Percentiles rank a stretch among this genome's conserved stretches.
phyloP scores from a whole-genome alignment of 2,113 vertebrate species.

The Coreoperca whiteheadi region DNA sequence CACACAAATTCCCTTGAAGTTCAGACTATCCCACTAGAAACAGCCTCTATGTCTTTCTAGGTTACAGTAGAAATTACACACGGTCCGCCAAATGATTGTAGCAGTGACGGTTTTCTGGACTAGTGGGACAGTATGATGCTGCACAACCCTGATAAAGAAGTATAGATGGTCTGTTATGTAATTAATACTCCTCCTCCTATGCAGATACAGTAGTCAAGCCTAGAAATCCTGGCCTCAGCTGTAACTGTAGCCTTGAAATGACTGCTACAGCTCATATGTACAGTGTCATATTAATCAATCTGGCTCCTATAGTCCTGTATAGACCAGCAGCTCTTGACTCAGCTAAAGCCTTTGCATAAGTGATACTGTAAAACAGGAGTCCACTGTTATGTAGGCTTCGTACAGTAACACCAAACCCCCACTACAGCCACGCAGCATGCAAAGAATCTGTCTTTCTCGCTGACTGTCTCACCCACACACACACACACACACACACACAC shows the following conservation, averaged over 20 bases:
- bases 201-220: conserved; percentile 75
- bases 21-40: conserved; percentile 4
- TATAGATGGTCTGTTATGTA: conserved; percentile 74
- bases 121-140: conserved; percentile 55
- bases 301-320: conserved; percentile 27
- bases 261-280: conserved; percentile 24
- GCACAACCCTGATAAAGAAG: conserved; percentile 62
- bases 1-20: neutral
- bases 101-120: conserved; percentile 50
- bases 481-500: conserved; percentile 19
- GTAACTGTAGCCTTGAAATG: conserved; percentile 52
- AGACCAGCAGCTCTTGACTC: conserved; percentile 49
- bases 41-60: conserved; percentile 18
- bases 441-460: conserved; percentile 48
- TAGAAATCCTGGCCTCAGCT: conserved; percentile 64
- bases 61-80: conserved; percentile 23
- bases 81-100: neutral
- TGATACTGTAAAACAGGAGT: conserved; percentile 45
- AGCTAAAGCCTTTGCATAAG: conserved; percentile 58
- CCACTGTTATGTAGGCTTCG: conserved; percentile 34
- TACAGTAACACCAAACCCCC: conserved; percentile 43
- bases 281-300: conserved; percentile 34
- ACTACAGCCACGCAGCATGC: conserved; percentile 68
- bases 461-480: conserved; percentile 41
- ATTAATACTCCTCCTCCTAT: conserved; percentile 80